Conservation (phyloP, 2,113 vertebrate species). For the Macquaria australasica region DNA sequence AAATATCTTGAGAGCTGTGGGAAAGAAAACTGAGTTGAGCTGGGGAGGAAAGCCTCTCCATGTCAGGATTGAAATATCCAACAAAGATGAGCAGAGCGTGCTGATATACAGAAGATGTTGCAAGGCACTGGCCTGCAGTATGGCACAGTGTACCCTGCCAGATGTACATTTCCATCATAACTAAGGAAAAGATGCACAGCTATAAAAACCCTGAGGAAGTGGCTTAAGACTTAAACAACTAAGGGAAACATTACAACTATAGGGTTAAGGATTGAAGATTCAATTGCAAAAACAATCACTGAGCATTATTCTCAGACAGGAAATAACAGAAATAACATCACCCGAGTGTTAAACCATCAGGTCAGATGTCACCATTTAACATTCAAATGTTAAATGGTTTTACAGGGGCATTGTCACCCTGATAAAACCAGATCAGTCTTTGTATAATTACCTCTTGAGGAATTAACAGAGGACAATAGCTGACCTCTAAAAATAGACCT, state of each 20-base stretch:
- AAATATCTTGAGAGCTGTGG: slow-evolving; percentile 35
- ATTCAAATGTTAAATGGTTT: slow-evolving; percentile 54
- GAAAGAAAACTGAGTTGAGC: slow-evolving; percentile 43
- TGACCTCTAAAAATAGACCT: neutral
- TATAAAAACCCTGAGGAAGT: neutral
- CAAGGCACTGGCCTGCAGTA: neutral
- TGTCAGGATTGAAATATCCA: slow-evolving; percentile 32
- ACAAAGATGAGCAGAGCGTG: slow-evolving; percentile 20
- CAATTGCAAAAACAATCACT: neutral
- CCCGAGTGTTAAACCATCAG: slow-evolving; percentile 38
- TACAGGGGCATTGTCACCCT: slow-evolving; percentile 11
- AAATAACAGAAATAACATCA: slow-evolving; percentile 53
- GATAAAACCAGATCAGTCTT: slow-evolving; percentile 29
- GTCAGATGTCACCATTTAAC: slow-evolving; percentile 32
- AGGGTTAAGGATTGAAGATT: neutral
- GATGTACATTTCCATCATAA: neutral
- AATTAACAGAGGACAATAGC: slow-evolving; percentile 16
- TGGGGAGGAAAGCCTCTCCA: slow-evolving; percentile 26
- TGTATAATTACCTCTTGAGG: slow-evolving; percentile 9
- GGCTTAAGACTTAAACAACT: neutral
- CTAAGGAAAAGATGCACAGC: neutral
- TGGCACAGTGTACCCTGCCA: neutral
- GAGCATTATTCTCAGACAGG: slow-evolving; percentile 32
- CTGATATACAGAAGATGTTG: slow-evolving; percentile 15
- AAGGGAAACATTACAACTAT: neutral